Evolutionary conservation across 2,797 vertebrate genomes (phyloP), one percentile per base, ranked within the genome.

Genomic region (Manis pentadactyla): DNA sequence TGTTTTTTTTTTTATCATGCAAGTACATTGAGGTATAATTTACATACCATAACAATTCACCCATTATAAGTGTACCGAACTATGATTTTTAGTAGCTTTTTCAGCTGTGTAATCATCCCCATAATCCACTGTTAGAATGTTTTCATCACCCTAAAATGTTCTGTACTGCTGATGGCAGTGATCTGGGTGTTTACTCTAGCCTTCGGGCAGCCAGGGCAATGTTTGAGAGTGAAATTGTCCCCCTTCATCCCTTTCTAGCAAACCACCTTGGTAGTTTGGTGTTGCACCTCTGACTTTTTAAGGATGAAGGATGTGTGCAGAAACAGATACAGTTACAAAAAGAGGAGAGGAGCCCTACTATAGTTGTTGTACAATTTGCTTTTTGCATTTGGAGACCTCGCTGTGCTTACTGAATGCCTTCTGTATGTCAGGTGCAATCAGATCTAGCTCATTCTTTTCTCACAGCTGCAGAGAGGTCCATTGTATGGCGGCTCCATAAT

Each of bases 381-480:
- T 25, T 19, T 83, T 74, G 85, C 37, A 49, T 46, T 83, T 15
- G n/a, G 27, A 57, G n/a, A 7, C 21, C 39, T 78, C n/a, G 29
- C 51, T 0, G 2, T 19, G 75, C 7, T 79, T 21, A 31, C 0
- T 53, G 90, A 68, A 66, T 15, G n/a, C 93, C 93, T 96, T 74
- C 97, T 93, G 0, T 18, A 61, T 69, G 73, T 73, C 77, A 63
- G 87, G 87, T 96, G 82, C 81, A 15, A 3, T 63, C 25, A 27
- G 71, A 39, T 25, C 87, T 7, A 17, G 29, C 23, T n/a, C 15
- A 0, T 39, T 83, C 53, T 83, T 73, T 73, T 73, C 55, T 59
- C 79, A 29, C 46, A 87, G 74, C 87, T 88, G 57, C 63, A 90
- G 55, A 95, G 93, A 31, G 66, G 75, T 90, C 92, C 77, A n/a